Evolutionary conservation across 2,888 invertebrate species (phyloP), one percentile per base, ranked within the genome.

Genomic region (Patella caerulea): DNA sequence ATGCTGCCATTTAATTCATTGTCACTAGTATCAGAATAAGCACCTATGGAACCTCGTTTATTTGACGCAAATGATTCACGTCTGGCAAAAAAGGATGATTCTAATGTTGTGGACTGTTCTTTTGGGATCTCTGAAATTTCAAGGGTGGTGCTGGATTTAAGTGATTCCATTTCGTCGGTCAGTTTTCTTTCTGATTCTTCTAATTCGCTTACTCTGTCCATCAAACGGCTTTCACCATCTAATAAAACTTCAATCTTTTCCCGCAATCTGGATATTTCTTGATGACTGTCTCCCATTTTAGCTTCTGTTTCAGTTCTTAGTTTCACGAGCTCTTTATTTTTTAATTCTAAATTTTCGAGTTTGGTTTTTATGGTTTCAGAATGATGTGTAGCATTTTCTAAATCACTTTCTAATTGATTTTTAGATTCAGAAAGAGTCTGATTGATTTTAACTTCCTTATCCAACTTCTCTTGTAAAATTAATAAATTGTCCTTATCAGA

Each of bases 201-300:
- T 7, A 86, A 78, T 72, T 85, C 85, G n/a, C 75, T 74, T 15
- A 89, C 83, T 79, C 83, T 82, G 45, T 86, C 84, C 82, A 85
- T 84, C 45, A 87, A 81, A 70, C 81, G 82, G 55, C 79, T 74
- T 79, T 88, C 87, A 45, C 86, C 85, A 75, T 86, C 85, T 77
- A 84, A 83, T 53, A 85, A 76, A 11, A 83, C 79, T 29, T 79
- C 80, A 53, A 82, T 73, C 72, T 83, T 84, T n/a, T 82, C 74
- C 72, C 81, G 77, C 52, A 83, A 24, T 24, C 45, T 19, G 19
- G 52, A 34, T n/a, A 71, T 52, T n/a, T 71, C 72, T 5, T 9
- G 19, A 24, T 71, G 72, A n/a, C 34, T 29, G 34, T 34, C 34
- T n/a, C 34, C 72, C 45, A 71, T 34, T 34, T 71, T 71, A 17